These are phyloP conservation scores for Excalfactoria chinensis DNA, from an alignment of 2,113 vertebrate genomes.

Conservation along the genomic window DNA sequence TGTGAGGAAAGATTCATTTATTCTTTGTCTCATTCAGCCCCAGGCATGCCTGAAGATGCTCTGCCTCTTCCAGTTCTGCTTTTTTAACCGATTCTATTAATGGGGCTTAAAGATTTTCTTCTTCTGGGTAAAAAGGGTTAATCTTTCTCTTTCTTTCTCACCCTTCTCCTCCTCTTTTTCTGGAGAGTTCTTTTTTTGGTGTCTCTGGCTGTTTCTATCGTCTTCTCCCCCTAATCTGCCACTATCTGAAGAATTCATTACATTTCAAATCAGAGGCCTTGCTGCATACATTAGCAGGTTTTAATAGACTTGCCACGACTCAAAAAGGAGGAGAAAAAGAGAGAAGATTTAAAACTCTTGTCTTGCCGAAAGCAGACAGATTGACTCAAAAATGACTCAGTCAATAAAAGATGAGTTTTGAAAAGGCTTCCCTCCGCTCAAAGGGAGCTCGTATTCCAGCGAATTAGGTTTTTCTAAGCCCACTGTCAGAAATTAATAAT, in stretches of 20 bases:
- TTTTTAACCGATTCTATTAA: constrained; percentile 34
- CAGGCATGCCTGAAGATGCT: constrained; percentile 46
- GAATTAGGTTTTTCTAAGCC: constrained; percentile 75
- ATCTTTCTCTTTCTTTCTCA: not conserved
- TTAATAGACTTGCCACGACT: constrained; percentile 76
- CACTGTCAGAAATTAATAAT: constrained; percentile 75
- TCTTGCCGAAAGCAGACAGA: constrained; percentile 80
- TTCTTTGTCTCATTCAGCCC: constrained; percentile 49
- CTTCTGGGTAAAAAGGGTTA: constrained; percentile 33
- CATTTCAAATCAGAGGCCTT: constrained; percentile 60
- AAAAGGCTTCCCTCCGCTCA: constrained; percentile 70
- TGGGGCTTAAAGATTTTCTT: not conserved
- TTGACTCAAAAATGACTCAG: constrained; percentile 78
- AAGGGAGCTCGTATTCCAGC: constrained; percentile 68
- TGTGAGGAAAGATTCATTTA: constrained; percentile 48
- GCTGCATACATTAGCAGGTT: constrained; percentile 70
- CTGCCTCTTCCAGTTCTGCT: constrained; percentile 26
- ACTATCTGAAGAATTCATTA: constrained; percentile 75
- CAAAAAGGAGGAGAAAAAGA: constrained; percentile 62
- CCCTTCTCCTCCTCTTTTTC: constrained; percentile 37
- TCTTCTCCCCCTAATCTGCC: constrained; percentile 57
- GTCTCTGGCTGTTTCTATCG: constrained; percentile 30
- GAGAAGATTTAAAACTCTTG: constrained; percentile 78
- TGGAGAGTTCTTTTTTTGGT: constrained; percentile 52
- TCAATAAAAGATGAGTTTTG: constrained; percentile 83